These are phyloP conservation scores for Hipposideros armiger DNA, from an alignment of 2,113 vertebrate species.

Conservation along the genomic window DNA sequence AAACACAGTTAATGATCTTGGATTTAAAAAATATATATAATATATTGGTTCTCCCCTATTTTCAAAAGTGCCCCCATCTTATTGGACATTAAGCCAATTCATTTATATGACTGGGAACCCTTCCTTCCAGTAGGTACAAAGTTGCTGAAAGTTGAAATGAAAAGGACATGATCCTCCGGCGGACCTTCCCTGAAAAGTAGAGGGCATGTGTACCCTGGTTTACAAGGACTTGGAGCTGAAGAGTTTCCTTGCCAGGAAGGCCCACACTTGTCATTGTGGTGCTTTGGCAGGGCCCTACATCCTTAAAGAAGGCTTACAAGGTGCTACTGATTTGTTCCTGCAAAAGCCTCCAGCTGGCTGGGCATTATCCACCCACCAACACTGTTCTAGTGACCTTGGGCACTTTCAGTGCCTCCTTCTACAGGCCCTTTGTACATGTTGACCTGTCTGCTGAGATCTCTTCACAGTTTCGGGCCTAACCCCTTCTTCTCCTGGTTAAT, in stretches of 20 bases:
- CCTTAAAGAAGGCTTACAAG: neutral
- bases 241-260: neutral
- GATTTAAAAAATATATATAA: neutral
- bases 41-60: neutral
- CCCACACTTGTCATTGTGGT: neutral
- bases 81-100: neutral
- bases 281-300: neutral
- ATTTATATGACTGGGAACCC: neutral
- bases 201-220: fast-evolving
- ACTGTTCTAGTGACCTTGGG: neutral
- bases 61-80: neutral
- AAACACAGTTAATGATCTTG: neutral
- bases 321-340: neutral
- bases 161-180: neutral
- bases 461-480: neutral
- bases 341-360: fast-evolving
- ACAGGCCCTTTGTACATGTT: neutral
- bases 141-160: neutral
- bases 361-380: fast-evolving
- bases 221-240: neutral
- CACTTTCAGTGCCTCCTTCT: neutral
- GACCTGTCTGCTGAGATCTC: too few relatives aligned
- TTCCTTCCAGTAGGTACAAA: neutral
- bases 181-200: neutral
- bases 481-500: neutral